Percentiles rank a stretch among this genome's conserved stretches.
These are phyloP conservation scores for Thumatha senex DNA, from an alignment of 2,888 invertebrate species.

Conservation along the genomic window DNA sequence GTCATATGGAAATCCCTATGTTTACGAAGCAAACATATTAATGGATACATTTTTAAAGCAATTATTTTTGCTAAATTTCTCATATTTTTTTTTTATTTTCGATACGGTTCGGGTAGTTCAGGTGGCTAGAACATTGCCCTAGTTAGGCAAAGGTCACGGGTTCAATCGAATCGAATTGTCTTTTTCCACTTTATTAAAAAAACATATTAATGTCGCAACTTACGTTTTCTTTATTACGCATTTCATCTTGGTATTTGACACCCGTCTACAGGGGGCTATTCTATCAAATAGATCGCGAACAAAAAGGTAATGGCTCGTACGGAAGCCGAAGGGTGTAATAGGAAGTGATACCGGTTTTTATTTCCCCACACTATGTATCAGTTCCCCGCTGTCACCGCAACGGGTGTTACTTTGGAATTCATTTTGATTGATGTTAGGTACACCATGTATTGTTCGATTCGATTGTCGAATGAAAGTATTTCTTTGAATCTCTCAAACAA, in stretches of 20 bases:
- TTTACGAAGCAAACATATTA: slow-evolving; percentile 19
- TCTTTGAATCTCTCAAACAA: slow-evolving; percentile 41
- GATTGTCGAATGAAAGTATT: slow-evolving; percentile 44
- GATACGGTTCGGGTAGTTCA: no score
- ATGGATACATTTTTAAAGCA: no score
- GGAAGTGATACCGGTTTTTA: slow-evolving; percentile 75
- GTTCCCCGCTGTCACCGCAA: slow-evolving; percentile 68
- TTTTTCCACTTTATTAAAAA: no score
- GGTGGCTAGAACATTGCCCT: no score
- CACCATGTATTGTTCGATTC: slow-evolving; percentile 46
- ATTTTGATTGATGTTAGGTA: slow-evolving; percentile 74
- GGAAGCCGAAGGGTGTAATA: slow-evolving; percentile 62
- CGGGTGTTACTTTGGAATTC: slow-evolving; percentile 56
- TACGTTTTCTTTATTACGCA: slow-evolving; percentile 15
- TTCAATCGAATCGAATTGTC: no score
- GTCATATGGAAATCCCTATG: slow-evolving; percentile 7
- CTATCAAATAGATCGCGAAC: slow-evolving; percentile 32
- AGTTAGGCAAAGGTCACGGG: no score
- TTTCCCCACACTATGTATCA: slow-evolving; percentile 65
- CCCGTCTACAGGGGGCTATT: slow-evolving; percentile 17
- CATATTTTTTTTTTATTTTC: no score
- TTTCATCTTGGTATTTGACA: background rate
- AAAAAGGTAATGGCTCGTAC: slow-evolving; percentile 39
- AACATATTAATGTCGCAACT: slow-evolving; percentile 18
- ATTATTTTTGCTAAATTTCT: no score